phyloP scores from a whole-genome alignment of 2,113 vertebrate species.

The Aix galericulata region DNA sequence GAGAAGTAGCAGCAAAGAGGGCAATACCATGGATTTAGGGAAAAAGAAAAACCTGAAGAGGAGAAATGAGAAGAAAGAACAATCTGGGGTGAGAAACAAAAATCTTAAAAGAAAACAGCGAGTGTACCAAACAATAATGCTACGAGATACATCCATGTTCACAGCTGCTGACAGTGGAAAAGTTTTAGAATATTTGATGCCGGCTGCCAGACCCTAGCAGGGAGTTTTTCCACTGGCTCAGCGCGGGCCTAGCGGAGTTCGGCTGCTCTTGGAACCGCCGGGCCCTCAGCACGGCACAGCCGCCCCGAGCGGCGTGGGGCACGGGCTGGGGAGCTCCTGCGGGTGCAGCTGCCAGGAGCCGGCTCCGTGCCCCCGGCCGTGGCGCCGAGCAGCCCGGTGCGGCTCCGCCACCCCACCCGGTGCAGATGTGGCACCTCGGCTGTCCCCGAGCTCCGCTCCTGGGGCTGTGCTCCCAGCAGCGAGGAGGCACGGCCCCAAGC shows the following conservation, averaged over 20 bases:
- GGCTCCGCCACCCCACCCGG: background rate
- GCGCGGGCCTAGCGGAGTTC: background rate
- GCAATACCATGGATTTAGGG: fast-evolving
- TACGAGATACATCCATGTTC: background rate
- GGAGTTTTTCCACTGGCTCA: background rate
- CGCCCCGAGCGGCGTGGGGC: fast-evolving
- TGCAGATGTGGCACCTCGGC: fast-evolving
- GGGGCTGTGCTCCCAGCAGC: too few relatives aligned
- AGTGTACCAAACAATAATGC: background rate
- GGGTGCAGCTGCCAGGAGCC: background rate
- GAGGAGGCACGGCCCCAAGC: background rate
- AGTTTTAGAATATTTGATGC: background rate
- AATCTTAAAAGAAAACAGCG: background rate
- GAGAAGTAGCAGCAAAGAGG: background rate
- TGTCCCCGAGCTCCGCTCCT: background rate
- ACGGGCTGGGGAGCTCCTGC: background rate
- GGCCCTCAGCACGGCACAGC: background rate
- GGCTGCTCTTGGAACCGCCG: background rate
- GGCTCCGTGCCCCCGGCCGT: background rate
- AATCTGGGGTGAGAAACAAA: background rate
- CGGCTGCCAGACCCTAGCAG: background rate
- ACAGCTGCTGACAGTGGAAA: background rate
- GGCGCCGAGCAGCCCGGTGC: background rate
- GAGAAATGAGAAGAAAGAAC: background rate
- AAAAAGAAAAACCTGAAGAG: background rate